Conservation (phyloP, 2,888 invertebrate species). For the Liopterus haemorrhoidalis region DNA sequence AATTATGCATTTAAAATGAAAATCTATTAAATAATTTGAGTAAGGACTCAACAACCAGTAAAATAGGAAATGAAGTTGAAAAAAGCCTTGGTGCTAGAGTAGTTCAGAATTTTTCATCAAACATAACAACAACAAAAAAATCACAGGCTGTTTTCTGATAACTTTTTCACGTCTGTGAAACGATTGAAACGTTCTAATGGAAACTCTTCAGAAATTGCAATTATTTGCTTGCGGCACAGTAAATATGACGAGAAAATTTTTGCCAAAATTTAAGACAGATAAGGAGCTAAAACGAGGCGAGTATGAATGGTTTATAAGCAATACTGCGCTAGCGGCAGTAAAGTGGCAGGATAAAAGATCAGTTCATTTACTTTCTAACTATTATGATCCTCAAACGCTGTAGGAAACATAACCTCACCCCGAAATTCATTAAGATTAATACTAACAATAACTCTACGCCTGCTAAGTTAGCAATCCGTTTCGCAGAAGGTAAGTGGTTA, state of each 20-base stretch:
- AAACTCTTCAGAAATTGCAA: constrained; percentile 22
- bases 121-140: constrained; percentile 25
- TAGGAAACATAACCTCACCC: too few relatives aligned
- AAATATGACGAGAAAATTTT: constrained; percentile 16
- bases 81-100: constrained; percentile 29
- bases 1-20: too few relatives aligned
- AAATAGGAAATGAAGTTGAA: constrained; percentile 28
- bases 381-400: constrained; percentile 33
- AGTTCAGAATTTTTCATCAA: constrained; percentile 28
- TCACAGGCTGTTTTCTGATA: constrained; percentile 35
- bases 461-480: too few relatives aligned
- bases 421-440: too few relatives aligned
- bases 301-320: constrained; percentile 25
- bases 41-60: too few relatives aligned
- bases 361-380: constrained; percentile 30
- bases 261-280: constrained; percentile 24
- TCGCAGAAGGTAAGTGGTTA: too few relatives aligned
- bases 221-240: constrained; percentile 25
- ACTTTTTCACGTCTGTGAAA: constrained; percentile 33
- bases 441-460: too few relatives aligned
- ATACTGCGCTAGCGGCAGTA: constrained; percentile 33
- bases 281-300: constrained; percentile 27
- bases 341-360: constrained; percentile 32
- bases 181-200: too few relatives aligned
- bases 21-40: too few relatives aligned